Conservation (phyloP, 2,113 vertebrate species). For the Eublepharis macularius region DNA sequence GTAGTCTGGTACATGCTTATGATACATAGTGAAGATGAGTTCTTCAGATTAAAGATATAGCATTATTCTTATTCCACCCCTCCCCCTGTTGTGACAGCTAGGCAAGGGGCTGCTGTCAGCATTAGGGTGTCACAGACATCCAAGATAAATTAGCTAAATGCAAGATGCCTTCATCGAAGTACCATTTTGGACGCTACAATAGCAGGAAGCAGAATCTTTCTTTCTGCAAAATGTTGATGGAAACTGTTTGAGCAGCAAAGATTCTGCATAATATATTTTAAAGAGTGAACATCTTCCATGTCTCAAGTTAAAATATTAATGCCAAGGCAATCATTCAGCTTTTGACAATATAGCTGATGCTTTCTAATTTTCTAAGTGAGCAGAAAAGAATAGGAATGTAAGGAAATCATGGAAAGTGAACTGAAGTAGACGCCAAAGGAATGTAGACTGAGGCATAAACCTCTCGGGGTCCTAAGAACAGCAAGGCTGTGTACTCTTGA, state of each 20-base stretch:
- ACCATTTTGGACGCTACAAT: conserved; percentile 23
- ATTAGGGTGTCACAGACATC: background rate
- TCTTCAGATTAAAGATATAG: background rate
- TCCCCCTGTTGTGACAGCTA: no score
- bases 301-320: background rate
- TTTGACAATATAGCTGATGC: background rate
- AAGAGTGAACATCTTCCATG: background rate
- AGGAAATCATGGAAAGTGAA: background rate
- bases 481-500: background rate
- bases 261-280: background rate
- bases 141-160: background rate
- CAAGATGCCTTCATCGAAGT: conserved; percentile 22
- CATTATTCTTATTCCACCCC: background rate
- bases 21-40: background rate
- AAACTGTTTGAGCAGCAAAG: conserved; percentile 7
- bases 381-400: background rate
- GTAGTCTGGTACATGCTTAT: background rate
- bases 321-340: background rate
- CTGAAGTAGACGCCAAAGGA: background rate
- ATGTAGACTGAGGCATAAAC: background rate
- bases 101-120: no score
- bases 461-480: background rate
- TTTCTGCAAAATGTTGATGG: background rate
- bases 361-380: background rate
- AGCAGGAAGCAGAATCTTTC: conserved; percentile 20